phyloP scores from a whole-genome alignment of 2,888 invertebrate genomes.

The Gari tellinella region DNA sequence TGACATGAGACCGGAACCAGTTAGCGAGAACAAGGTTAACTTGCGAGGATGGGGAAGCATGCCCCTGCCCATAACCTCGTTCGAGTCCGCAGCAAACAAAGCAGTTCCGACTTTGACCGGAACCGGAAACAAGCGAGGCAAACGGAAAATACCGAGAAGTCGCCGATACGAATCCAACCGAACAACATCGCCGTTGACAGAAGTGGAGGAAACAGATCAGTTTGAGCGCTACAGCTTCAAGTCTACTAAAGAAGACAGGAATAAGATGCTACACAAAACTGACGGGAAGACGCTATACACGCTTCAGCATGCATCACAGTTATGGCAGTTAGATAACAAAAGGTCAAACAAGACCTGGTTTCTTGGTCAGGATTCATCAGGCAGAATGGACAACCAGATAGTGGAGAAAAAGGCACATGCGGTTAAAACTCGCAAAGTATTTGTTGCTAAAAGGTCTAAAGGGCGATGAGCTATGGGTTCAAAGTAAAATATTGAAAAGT shows the following conservation, averaged over 20 bases:
- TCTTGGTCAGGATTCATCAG: slow-evolving; percentile 35
- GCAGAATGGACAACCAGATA: slow-evolving; percentile 11
- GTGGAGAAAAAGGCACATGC: no score
- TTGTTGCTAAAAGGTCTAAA: no score
- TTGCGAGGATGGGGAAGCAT: slow-evolving; percentile 50
- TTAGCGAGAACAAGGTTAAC: slow-evolving; percentile 1
- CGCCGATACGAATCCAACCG: background rate
- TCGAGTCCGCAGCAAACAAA: background rate
- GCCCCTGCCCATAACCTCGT: slow-evolving; percentile 35
- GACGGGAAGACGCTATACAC: slow-evolving; percentile 30
- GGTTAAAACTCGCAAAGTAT: no score
- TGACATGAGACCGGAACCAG: slow-evolving; percentile 50
- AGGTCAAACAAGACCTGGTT: slow-evolving; percentile 48
- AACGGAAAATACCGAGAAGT: background rate
- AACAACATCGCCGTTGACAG: slow-evolving; percentile 22
- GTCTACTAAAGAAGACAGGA: slow-evolving; percentile 35
- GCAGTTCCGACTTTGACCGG: background rate
- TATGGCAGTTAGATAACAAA: slow-evolving; percentile 40
- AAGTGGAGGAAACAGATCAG: slow-evolving; percentile 34
- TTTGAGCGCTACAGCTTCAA: slow-evolving; percentile 41
- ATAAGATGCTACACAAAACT: slow-evolving; percentile 47
- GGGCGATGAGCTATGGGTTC: no score
- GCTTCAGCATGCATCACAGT: slow-evolving; percentile 16
- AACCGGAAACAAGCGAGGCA: slow-evolving; percentile 1
- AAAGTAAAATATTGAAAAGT: no score